These are phyloP conservation scores for Indicator maculatus DNA, from an alignment of 2,113 vertebrate species.

Conservation along the genomic window DNA sequence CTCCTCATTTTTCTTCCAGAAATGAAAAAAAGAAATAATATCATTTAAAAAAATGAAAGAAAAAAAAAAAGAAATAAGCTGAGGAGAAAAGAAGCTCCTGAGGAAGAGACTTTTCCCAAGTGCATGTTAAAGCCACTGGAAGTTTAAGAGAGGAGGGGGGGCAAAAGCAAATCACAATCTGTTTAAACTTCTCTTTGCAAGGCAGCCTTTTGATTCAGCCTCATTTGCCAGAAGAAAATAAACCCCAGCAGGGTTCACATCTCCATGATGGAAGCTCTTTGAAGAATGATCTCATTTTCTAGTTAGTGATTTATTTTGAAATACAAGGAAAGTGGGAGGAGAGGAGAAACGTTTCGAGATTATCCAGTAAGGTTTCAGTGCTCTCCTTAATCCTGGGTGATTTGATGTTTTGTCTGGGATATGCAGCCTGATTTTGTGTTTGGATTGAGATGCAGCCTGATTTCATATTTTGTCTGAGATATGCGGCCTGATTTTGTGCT, in stretches of 20 bases:
- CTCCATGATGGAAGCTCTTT: background rate
- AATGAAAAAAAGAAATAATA: no score
- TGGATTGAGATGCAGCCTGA: no score
- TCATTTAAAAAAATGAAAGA: no score
- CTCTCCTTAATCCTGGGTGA: no score
- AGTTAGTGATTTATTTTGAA: no score
- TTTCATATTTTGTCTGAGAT: no score
- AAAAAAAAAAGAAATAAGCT: background rate
- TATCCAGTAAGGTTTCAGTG: background rate
- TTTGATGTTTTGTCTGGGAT: background rate
- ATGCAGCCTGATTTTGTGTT: no score
- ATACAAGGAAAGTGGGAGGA: background rate
- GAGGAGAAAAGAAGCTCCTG: background rate
- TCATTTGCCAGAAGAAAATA: background rate
- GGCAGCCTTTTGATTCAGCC: background rate
- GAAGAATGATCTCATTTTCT: background rate
- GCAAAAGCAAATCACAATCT: background rate
- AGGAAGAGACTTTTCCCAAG: constrained; percentile 3
- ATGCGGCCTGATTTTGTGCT: no score
- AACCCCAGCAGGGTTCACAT: background rate
- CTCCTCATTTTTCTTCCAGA: no score
- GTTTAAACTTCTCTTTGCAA: background rate
- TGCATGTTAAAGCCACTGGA: background rate
- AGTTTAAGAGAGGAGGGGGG: background rate
- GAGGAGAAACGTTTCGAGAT: background rate